A percentile compares a stretch with the other conserved stretches of the same genome.
Conservation (phyloP, 2,113 vertebrate species). For the Campylomormyrus numenius region DNA sequence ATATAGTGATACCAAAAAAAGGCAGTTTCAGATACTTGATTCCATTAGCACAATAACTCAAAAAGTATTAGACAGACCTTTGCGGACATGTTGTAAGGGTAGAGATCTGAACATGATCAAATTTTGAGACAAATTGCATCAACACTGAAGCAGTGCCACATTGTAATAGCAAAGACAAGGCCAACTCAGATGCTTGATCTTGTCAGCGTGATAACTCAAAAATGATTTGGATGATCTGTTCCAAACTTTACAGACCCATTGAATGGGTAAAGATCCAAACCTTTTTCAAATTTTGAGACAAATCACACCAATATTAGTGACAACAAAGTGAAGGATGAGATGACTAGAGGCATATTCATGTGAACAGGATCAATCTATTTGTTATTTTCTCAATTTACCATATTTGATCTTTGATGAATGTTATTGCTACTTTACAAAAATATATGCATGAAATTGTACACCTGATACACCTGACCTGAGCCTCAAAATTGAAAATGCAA, state of each 20-base stretch:
- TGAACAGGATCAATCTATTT: neutral
- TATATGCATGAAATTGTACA: neutral
- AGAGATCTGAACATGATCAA: neutral
- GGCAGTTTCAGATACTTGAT: neutral
- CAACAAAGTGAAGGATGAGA: neutral
- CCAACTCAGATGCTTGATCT: neutral
- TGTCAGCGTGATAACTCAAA: neutral
- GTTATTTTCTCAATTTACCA: neutral
- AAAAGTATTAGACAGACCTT: neutral
- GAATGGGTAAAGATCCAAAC: neutral
- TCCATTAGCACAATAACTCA: neutral
- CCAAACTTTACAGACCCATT: neutral
- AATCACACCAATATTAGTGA: neutral
- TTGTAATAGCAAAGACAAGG: neutral
- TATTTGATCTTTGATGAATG: neutral
- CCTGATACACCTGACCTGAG: neutral
- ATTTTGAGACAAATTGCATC: neutral
- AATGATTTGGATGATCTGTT: neutral
- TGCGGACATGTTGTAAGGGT: neutral
- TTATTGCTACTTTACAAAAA: neutral
- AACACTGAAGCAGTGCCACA: neutral
- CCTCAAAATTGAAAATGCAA: neutral
- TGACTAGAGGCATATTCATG: neutral
- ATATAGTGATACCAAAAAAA: neutral
- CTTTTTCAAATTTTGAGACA: neutral